Evolutionary conservation across 1,140 invertebrate genomes (phyloP), one percentile per base, ranked within the genome.

Genomic region (Homalodisca vitripennis): DNA sequence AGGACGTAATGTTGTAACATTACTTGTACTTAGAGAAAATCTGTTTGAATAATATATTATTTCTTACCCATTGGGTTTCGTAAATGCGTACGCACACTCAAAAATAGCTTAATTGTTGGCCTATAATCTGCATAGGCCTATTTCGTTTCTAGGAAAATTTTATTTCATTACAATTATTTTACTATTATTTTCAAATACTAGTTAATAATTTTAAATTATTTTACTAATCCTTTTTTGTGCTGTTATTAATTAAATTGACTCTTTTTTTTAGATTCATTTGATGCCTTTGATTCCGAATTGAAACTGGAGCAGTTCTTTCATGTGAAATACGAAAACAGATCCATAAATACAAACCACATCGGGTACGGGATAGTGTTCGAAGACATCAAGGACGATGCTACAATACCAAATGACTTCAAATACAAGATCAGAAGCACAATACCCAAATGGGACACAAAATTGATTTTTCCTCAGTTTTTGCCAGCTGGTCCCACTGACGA

Each of bases 361-460:
- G 63, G 63, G 2, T 66, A 47, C 27, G 63, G 63, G 10, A 66
- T 66, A 46, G 27, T 32, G 55, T 66, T 66, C 41, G 26, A 2
- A 47, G 34, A 67, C 55, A 24, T n/a, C 47, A n/a, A 57, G 27
- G 17, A 17, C 6, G 55, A 41, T 14, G 14, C 22, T 32, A 20
- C 57, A 41, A 30, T 60, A 26, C 34, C 70, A 0, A 30, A 46
- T 13, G 26, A 46, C 13, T 68, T 71, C 30, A 63, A 55, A 10
- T 71, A 71, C 17, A 71, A 68, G 22, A 51, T 71, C 20, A 55
- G 70, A 27, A 68, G 47, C 27, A 53, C 62, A 24, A 51, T 64
- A 26, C 31, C 62, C 20, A 20, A 29, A 13, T 71, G 66, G 66
- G 2, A 68, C 29, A 71, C 70, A 20, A 62, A 68, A 64, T 0